Percentiles rank a stretch among this genome's conserved stretches.
Evolutionary conservation across 2,797 vertebrate genomes (phyloP).

Genomic region (Silurus lanzhouensis): DNA sequence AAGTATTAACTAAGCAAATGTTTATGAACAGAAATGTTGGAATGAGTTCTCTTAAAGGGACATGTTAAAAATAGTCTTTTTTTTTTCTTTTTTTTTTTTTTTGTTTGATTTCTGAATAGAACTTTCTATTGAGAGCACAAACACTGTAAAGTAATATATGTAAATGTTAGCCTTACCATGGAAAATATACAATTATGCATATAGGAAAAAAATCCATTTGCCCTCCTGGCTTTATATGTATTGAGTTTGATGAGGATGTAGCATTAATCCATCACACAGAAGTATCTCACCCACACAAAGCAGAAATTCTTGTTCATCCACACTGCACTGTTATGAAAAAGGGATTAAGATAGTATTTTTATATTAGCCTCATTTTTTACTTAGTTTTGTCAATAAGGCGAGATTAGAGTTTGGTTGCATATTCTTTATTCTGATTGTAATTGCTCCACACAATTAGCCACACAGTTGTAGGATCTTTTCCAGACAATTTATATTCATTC

Average conservation of each 20-base stretch:
- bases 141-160: neutral
- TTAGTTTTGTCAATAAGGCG: neutral
- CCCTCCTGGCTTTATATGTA: neutral
- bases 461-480: neutral
- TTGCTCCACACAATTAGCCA: constrained; percentile 14
- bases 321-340: neutral
- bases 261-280: neutral
- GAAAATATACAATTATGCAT: constrained; percentile 7
- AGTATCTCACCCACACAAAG: neutral
- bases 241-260: neutral
- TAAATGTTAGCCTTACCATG: neutral
- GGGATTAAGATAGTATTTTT: neutral
- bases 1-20: neutral
- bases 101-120: neutral
- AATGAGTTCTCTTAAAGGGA: neutral
- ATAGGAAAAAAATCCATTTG: neutral
- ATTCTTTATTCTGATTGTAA: neutral
- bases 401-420: neutral
- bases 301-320: neutral
- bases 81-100: neutral
- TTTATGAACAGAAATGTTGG: neutral
- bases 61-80: neutral
- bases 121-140: neutral
- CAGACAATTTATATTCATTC: neutral
- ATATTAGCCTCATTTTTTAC: neutral